Base-by-base conservation (phyloP, 2,797 vertebrate genomes). In the Sternarchorhynchus goeldii region DNA sequence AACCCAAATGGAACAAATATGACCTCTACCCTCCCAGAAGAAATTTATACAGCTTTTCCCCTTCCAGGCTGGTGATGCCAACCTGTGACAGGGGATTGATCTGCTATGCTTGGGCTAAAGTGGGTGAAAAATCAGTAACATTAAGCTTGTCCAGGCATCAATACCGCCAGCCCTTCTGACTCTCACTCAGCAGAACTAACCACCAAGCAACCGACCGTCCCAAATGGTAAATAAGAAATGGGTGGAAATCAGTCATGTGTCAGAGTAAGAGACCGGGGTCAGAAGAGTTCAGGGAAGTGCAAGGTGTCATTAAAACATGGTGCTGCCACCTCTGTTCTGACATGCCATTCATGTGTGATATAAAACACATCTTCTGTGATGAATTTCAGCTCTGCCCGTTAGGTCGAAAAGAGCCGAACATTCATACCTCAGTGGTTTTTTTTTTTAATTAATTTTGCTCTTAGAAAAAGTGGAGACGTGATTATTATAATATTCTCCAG, bases 171-270 rank as follows among this genome's bases (percentile, higher is more conserved):
- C n/a, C 7, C 41, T 45, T 53, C 14, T 53, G 66, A 69, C 66
- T 18, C 17, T 45, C 29, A 2, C 66, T 17, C 66, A 17, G 41
- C 41, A 34, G 8, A 66, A 18, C 63, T 29, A 21, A 39, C 63
- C 63, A 20, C n/a, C n/a, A 3, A 25, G 14, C 10, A 8, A 25
- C 64, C 36, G 39, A 55, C 66, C 41, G 16, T 53, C n/a, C 21
- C 66, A 53, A 21, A 31, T 69, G 45, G 50, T 53, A 69, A 69
- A 69, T 50, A 69, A 53, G 53, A 25, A 41, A 66, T 66, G 39
- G 21, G 29, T 31, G 50, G 45, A 31, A 6, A 53, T 69, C 45
- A 16, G 41, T 69, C 41, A 55, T 53, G 66, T 53, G 66, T 29
- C 41, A 18, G 16, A 14, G 39, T 31, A 18, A 50, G 45, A 50